Evolutionary conservation across 1,140 invertebrate genomes (phyloP), one percentile per base, ranked within the genome.

Genomic region (Andrena cerasifolii): DNA sequence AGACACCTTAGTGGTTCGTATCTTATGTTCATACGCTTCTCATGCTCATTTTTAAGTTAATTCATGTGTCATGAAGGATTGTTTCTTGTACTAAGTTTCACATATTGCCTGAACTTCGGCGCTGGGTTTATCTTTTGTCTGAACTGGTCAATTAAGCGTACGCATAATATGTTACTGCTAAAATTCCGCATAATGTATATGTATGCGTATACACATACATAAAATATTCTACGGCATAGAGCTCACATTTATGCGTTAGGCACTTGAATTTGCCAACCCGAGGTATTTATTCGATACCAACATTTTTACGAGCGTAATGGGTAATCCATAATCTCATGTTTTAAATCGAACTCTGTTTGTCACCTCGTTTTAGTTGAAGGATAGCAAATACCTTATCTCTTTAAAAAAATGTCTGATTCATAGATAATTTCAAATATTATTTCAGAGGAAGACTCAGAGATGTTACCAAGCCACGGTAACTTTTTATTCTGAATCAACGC

Each of bases 1-100:
- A 95, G 96, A 90, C 96, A 97, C 90, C 94, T 96, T 92, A 94
- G 94, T 94, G 94, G 94, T 95, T 94, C 92, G 94, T 94, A 94
- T 94, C 90, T 89, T 92, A 90, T 87, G 89, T 88, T 92, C 87
- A 90, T 91, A 89, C 88, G 89, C 89, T 93, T 91, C 81, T 90
- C 91, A 91, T 89, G 86, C 88, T 89, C 74, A 70, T 75, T 86
- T 58, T 82, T 78, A 63, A 82, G 59, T 83, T 85, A 65, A 73
- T 78, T 75, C 54, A 73, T 43, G 53, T 43, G 56, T 43, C 53
- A 70, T 72, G 21, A 65, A 33, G 66, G 36, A 75, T 75, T 16
- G 53, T 75, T 84, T 75, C 33, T 77, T 67, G n/a, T 24, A 73
- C 73, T 67, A 63, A 79, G 54, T 84, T 76, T 62, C 47, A 68